These are phyloP conservation scores for Spatula clypeata DNA, from an alignment of 2,797 vertebrate species.

Conservation along the genomic window DNA sequence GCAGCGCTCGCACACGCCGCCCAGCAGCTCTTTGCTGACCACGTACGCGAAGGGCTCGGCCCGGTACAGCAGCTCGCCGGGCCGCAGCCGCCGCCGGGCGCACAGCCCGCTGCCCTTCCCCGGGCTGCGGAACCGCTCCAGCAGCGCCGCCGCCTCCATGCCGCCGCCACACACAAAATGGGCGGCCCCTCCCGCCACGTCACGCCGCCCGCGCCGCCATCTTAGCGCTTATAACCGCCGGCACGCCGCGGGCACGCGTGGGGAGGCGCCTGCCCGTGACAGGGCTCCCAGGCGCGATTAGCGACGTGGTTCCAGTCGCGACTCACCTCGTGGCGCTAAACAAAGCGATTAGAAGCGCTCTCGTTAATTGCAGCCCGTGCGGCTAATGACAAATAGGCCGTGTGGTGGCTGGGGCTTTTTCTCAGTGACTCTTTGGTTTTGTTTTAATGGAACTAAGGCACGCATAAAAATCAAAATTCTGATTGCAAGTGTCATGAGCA, in stretches of 20 bases:
- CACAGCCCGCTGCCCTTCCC: conserved; percentile 90
- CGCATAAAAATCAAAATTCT: not conserved
- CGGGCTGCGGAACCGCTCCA: conserved; percentile 88
- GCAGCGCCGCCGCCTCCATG: conserved; percentile 81
- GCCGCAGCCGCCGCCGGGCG: conserved; percentile 58
- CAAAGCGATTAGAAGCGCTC: accelerated
- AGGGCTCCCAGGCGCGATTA: accelerated
- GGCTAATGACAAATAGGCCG: accelerated
- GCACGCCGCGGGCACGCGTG: accelerated
- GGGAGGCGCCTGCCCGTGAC: accelerated
- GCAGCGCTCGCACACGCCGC: conserved; percentile 89
- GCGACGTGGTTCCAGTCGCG: accelerated
- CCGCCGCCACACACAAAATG: not conserved
- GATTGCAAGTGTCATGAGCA: accelerated
- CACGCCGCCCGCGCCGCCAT: conserved; percentile 32
- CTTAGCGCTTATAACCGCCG: not conserved
- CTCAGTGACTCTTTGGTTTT: not conserved
- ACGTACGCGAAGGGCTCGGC: conserved; percentile 87
- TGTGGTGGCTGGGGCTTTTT: accelerated
- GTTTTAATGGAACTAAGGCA: not conserved
- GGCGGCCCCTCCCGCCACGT: not conserved
- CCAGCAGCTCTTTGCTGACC: conserved; percentile 81
- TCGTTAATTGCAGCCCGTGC: not conserved
- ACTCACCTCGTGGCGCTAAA: accelerated
- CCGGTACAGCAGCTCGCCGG: conserved; percentile 85